Evolutionary conservation across 2,113 vertebrate genomes (phyloP), one percentile per base, ranked within the genome.

Genomic region (Actinemys pallida): DNA sequence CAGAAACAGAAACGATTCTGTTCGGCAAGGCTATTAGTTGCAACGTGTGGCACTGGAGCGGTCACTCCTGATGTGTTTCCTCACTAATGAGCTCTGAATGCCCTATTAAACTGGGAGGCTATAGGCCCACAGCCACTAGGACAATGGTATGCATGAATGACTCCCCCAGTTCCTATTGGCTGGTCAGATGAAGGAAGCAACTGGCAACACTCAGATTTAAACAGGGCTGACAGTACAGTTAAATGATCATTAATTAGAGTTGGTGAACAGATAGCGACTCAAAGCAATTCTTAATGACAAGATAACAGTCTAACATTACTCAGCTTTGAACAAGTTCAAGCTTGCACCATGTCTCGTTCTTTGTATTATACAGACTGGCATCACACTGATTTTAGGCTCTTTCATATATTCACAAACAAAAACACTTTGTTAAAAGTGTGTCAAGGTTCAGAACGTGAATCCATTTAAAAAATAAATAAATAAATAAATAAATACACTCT

Each of bases 241-340:
- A 99, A 98, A 99, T 99, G 99, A 99, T 99, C 98, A 98, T 99
- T 99, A 99, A 99, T 99, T 99, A 99, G 98, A 98, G 98, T 99
- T 98, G 98, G 98, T 98, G 98, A 96, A 98, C 98, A 97, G 98
- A 98, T 98, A 99, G 98, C 98, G 98, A 98, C 98, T 98, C 98
- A 97, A 98, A 99, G 98, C 89, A 98, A 98, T 98, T 98, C 96
- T 95, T 98, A 98, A 95, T 97, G 98, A 97, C 96, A 98, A 98
- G 98, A 99, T 98, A 98, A 95, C 97, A 97, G 98, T 97, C 97
- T 91, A 97, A 96, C 17, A 92, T 97, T 97, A 97, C 97, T 98
- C 94, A 97, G 94, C 95, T 81, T 69, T 57, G 92, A 42, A 12
- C 87, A 90, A 96, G 96, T 94, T 96, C 86, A 92, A 95, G 92